phyloP scores from a whole-genome alignment of 2,888 invertebrate species.

The Nemoura dubitans region DNA sequence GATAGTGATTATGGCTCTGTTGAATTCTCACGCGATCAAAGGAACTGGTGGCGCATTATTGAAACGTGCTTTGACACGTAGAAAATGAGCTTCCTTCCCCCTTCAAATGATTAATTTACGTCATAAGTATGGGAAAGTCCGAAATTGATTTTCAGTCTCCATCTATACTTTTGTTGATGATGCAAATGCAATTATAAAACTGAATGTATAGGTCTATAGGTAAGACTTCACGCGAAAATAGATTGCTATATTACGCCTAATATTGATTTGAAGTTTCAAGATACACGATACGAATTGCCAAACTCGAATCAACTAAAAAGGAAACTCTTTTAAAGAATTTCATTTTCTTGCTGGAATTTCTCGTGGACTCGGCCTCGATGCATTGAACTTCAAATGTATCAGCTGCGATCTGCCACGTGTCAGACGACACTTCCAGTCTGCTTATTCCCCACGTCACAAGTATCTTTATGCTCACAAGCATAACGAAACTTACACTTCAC shows the following conservation, averaged over 20 bases:
- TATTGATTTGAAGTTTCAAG: not conserved
- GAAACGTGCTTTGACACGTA: not conserved
- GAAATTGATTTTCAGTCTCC: not conserved
- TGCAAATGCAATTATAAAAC: not conserved
- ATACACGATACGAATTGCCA: not conserved
- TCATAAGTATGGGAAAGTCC: not conserved
- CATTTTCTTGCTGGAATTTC: not conserved
- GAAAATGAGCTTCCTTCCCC: not conserved
- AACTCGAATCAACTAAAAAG: not conserved
- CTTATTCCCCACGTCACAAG: too few species aligned
- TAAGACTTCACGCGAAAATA: not conserved
- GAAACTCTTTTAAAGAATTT: not conserved
- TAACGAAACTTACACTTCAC: too few species aligned
- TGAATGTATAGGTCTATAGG: not conserved
- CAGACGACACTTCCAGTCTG: too few species aligned
- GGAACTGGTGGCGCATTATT: not conserved
- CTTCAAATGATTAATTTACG: not conserved
- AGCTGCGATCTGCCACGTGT: too few species aligned
- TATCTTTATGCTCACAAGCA: too few species aligned
- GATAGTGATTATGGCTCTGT: not conserved
- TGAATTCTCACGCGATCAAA: constrained; percentile 2
- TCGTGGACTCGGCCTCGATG: too few species aligned
- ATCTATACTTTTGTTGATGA: not conserved
- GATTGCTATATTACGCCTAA: not conserved
- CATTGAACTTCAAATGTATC: too few species aligned